phyloP scores from a whole-genome alignment of 2,888 invertebrate genomes.

The Acanthopleura granulata region DNA sequence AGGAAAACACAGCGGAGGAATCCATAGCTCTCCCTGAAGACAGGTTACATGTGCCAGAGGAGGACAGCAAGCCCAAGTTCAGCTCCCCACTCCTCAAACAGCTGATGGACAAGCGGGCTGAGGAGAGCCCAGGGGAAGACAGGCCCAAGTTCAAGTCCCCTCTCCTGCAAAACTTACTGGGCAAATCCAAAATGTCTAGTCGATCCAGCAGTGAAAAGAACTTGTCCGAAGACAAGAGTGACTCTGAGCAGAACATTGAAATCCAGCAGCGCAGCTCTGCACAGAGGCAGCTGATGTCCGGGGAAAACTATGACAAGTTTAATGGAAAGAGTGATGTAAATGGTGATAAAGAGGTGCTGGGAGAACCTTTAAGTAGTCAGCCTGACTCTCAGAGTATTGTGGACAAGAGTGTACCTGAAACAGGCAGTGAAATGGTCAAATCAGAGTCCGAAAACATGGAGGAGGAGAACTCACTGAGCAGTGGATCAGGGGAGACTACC shows the following conservation, averaged over 20 bases:
- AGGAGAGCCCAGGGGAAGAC: slow-evolving; percentile 38
- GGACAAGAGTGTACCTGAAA: not conserved
- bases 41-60: slow-evolving; percentile 13
- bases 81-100: slow-evolving; percentile 62
- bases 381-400: no score
- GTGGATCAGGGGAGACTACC: slow-evolving; percentile 3
- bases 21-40: slow-evolving; percentile 14
- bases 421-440: not conserved
- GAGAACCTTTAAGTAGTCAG: no score
- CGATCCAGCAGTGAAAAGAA: slow-evolving; percentile 21
- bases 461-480: not conserved
- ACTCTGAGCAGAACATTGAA: not conserved
- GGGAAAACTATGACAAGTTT: not conserved
- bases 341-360: slow-evolving; percentile 5
- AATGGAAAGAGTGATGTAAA: not conserved
- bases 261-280: not conserved
- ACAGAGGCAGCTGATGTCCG: not conserved
- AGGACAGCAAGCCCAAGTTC: slow-evolving; percentile 45
- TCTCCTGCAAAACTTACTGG: slow-evolving; percentile 59
- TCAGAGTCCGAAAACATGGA: not conserved
- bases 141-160: slow-evolving; percentile 62
- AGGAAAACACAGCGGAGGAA: slow-evolving; percentile 21
- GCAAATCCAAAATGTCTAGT: slow-evolving; percentile 51
- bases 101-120: slow-evolving; percentile 50
- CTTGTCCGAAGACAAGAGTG: not conserved